A percentile compares a stretch with the other conserved stretches of the same genome.
Evolutionary conservation across 92 coral and sea anemone species (phyloP).

Genomic region (Blastomussa wellsi): DNA sequence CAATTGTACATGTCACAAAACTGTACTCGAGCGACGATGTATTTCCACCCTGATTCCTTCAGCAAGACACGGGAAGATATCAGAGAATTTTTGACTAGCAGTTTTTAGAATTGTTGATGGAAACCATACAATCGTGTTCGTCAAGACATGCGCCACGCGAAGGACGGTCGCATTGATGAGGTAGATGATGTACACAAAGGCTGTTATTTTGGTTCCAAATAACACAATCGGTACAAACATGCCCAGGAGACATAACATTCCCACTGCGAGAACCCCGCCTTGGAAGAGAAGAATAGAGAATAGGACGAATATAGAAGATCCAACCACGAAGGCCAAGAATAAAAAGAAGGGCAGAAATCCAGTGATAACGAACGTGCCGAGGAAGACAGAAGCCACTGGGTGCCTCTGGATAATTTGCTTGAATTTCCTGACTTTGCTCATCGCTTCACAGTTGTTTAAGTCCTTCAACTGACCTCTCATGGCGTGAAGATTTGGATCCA

Average conservation of each 20-base stretch:
- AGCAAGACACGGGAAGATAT: conserved; percentile 26
- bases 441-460: conserved; percentile 16
- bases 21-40: conserved; percentile 10
- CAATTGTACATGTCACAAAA: neutral
- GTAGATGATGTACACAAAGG: conserved; percentile 24
- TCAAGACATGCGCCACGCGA: conserved; percentile 15
- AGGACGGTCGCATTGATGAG: conserved; percentile 16
- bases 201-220: conserved; percentile 42
- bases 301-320: conserved; percentile 40
- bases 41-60: conserved; percentile 28
- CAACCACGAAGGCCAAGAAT: conserved; percentile 41
- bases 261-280: conserved; percentile 42
- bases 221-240: conserved; percentile 42
- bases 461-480: conserved; percentile 14
- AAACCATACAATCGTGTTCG: conserved; percentile 9
- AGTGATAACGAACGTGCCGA: conserved; percentile 33
- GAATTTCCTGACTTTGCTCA: conserved; percentile 33
- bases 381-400: conserved; percentile 41
- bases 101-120: neutral
- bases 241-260: conserved; percentile 29
- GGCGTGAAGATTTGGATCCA: conserved; percentile 27
- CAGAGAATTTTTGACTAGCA: conserved; percentile 18
- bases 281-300: conserved; percentile 43
- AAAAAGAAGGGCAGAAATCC: conserved; percentile 47
- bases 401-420: conserved; percentile 30